Conservation (phyloP, 2,113 vertebrate genomes). For the Podocnemis expansa region DNA sequence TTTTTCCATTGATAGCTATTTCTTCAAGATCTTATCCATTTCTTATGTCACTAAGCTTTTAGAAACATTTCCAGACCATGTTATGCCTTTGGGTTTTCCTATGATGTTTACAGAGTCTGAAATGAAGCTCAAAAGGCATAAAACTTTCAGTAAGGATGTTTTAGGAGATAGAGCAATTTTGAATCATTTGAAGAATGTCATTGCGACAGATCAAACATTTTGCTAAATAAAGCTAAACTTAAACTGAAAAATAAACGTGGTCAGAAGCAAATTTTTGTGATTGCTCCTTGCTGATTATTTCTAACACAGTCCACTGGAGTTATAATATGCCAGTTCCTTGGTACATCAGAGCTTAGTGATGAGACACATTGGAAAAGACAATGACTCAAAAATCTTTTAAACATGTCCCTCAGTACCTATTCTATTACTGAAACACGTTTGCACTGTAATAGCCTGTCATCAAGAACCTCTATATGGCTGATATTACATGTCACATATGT, state of each 20-base stretch:
- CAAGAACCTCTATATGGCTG: background rate
- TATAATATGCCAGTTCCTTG: background rate
- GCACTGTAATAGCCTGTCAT: background rate
- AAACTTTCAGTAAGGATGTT: constrained; percentile 27
- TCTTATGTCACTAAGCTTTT: constrained; percentile 15
- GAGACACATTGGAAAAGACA: background rate
- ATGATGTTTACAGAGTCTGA: constrained; percentile 21
- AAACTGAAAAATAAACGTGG: constrained; percentile 2
- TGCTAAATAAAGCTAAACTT: background rate
- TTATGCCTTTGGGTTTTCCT: constrained; percentile 28
- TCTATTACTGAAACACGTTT: background rate
- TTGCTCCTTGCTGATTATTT: background rate
- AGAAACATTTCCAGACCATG: constrained; percentile 21
- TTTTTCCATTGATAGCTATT: constrained; percentile 8
- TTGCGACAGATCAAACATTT: constrained; percentile 1
- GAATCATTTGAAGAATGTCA: background rate
- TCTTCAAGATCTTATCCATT: constrained; percentile 30
- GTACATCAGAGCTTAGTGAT: background rate
- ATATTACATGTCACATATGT: background rate
- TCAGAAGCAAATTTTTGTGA: background rate
- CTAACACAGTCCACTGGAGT: background rate
- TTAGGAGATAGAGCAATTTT: background rate
- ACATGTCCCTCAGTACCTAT: background rate
- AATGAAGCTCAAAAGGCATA: constrained; percentile 39
- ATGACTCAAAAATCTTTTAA: constrained; percentile 14